Base-by-base conservation (phyloP, 2,797 vertebrate species). In the Pelodytes ibericus region DNA sequence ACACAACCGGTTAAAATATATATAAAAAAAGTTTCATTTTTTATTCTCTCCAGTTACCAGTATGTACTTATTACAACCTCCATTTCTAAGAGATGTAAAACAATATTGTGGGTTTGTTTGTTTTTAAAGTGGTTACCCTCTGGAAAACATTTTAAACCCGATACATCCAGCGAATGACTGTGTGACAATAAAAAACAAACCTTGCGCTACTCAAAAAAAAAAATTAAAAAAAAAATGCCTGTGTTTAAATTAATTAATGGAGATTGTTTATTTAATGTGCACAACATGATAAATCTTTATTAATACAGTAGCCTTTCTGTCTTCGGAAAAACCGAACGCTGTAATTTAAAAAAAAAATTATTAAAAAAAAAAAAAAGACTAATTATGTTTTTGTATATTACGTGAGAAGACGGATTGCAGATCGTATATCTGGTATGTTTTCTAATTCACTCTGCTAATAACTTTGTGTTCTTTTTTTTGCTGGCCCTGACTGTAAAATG, bases 401-500 rank as follows among this genome's bases (percentile, higher is more conserved):
- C 31, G 36, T 62, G n/a, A 70, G 44, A 78, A 78, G 63, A 67
- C 4, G 36, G 33, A 49, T 57, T 68, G 26, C 56, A 26, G 31
- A 79, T 67, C 36, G 22, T 61, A 67, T 73, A 68, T 68, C 64
- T 44, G 64, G 41, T 31, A 20, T 57, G 64, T 39, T 67, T 73
- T 68, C 26, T 67, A 62, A 72, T 79, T 73, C 57, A 62, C 64
- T 79, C 64, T 31, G 24, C 57, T 73, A 79, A 79, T 79, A 69
- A 72, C 70, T 73, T 53, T 39, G 57, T 51, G 39, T 71, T 62
- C 13, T 25, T 60, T 72, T 67, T 60, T 72, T 67, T 24, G 56
- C 63, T 57, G 29, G 57, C 30, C 49, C 59, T 67, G 76, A 79
- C 76, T 73, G 71, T 79, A 79, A 79, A 79, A 79, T 56, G 58